phyloP scores from a whole-genome alignment of 2,888 invertebrate genomes.

The Isotomurus palustris region DNA sequence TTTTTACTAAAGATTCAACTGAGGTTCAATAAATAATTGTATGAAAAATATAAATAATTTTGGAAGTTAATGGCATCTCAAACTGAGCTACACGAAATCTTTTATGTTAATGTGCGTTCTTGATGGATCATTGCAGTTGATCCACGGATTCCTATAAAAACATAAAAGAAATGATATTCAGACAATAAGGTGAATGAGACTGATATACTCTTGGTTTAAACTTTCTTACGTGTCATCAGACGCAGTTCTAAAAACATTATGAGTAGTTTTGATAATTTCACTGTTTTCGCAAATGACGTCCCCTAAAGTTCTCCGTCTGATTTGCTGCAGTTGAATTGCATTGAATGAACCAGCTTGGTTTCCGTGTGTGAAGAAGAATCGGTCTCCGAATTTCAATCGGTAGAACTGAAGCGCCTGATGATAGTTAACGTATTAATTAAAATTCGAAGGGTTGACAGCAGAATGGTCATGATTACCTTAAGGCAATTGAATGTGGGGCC shows the following conservation, averaged over 20 bases:
- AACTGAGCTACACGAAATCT: background rate
- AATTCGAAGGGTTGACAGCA: background rate
- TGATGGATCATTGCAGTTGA: slow-evolving; percentile 10
- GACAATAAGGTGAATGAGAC: background rate
- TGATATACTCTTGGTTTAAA: background rate
- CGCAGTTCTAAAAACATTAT: slow-evolving; percentile 31
- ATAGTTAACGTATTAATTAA: background rate
- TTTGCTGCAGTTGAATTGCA: slow-evolving; percentile 22
- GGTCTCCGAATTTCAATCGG: slow-evolving; percentile 37
- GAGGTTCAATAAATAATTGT: too few relatives aligned
- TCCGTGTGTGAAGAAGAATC: slow-evolving; percentile 42
- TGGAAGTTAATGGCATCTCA: background rate
- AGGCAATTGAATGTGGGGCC: slow-evolving; percentile 85
- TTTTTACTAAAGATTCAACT: too few relatives aligned
- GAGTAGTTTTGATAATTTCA: slow-evolving; percentile 25
- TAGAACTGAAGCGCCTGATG: slow-evolving; percentile 38
- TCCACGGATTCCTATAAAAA: slow-evolving; percentile 17
- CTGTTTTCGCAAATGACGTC: slow-evolving; percentile 43
- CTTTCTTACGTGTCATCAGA: slow-evolving; percentile 15
- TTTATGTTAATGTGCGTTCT: slow-evolving; percentile 11
- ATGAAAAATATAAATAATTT: too few relatives aligned
- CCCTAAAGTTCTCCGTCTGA: slow-evolving; percentile 32
- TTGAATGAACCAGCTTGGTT: slow-evolving; percentile 31
- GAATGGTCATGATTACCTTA: slow-evolving; percentile 52
- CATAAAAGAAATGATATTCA: background rate